Evolutionary conservation across 2,888 invertebrate species (phyloP).

Genomic region (Acronicta leporina): DNA sequence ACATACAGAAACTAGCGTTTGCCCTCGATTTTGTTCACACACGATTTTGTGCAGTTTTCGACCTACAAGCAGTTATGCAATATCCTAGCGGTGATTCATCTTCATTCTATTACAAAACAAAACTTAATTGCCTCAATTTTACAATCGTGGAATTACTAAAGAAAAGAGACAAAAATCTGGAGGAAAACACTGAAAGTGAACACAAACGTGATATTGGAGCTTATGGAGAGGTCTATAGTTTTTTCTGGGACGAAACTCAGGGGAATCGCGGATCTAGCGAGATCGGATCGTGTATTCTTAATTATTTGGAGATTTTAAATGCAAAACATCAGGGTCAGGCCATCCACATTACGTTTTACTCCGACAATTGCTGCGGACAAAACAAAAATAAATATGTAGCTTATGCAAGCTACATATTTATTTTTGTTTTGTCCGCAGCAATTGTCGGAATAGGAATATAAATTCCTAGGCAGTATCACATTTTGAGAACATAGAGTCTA

Average conservation of each 20-base stretch:
- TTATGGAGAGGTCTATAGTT: conserved; percentile 9
- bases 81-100: conserved; percentile 31
- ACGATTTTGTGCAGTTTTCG: conserved; percentile 44
- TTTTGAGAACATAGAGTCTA: conserved; percentile 3
- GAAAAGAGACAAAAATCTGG: conserved; percentile 11
- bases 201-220: conserved; percentile 14
- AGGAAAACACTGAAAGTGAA: conserved; percentile 13
- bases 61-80: conserved; percentile 51
- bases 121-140: conserved; percentile 30
- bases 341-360: conserved; percentile 40
- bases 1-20: no score
- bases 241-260: conserved; percentile 12
- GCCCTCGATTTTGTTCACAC: no score
- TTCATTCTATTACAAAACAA: conserved; percentile 6
- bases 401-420: conserved; percentile 16
- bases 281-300: conserved; percentile 10
- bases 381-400: conserved; percentile 34
- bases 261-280: conserved; percentile 10
- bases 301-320: conserved; percentile 10
- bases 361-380: conserved; percentile 55
- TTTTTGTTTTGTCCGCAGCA: conserved; percentile 52
- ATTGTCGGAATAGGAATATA: conserved; percentile 49
- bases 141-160: conserved; percentile 17
- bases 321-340: conserved; percentile 4
- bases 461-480: conserved; percentile 19